Conservation (phyloP, 2,888 invertebrate genomes). For the Drosophila austrosaltans region DNA sequence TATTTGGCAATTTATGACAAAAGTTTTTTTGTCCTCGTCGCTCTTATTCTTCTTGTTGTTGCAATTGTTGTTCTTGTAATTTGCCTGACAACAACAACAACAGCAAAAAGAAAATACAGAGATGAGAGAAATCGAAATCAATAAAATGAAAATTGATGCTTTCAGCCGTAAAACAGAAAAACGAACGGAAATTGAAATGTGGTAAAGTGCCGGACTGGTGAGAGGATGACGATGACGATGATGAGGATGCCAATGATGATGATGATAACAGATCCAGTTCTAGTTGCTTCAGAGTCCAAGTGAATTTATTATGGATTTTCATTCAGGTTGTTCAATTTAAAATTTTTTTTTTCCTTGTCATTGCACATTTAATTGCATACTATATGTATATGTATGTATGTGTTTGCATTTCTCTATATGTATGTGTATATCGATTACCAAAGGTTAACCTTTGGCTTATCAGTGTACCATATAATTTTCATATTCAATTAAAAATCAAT, state of each 20-base stretch:
- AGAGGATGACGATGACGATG: neutral
- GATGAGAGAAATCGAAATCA: constrained; percentile 68
- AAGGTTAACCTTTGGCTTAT: constrained; percentile 13
- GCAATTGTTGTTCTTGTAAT: constrained; percentile 44
- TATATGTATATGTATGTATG: neutral
- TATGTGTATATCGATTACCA: neutral
- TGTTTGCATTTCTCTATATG: neutral
- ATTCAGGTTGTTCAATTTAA: constrained; percentile 12
- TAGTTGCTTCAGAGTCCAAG: neutral
- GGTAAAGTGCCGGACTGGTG: constrained; percentile 46
- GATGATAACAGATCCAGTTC: constrained; percentile 3
- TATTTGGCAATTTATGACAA: constrained; percentile 59
- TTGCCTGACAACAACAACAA: constrained; percentile 23
- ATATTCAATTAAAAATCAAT: constrained; percentile 71
- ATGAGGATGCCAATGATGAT: neutral
- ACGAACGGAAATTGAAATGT: constrained; percentile 74
- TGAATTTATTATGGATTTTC: constrained; percentile 12
- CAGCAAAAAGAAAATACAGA: neutral
- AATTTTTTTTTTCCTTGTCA: neutral
- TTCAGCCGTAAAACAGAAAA: constrained; percentile 73
- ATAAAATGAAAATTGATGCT: constrained; percentile 79
- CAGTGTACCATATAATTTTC: constrained; percentile 44
- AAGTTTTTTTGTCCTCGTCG: constrained; percentile 25
- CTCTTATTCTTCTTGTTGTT: constrained; percentile 16
- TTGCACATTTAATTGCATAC: constrained; percentile 11